A percentile compares a stretch with the other conserved stretches of the same genome.
These are phyloP conservation scores for Oreochromis niloticus DNA, from an alignment of 2,113 vertebrate genomes.

Conservation along the genomic window DNA sequence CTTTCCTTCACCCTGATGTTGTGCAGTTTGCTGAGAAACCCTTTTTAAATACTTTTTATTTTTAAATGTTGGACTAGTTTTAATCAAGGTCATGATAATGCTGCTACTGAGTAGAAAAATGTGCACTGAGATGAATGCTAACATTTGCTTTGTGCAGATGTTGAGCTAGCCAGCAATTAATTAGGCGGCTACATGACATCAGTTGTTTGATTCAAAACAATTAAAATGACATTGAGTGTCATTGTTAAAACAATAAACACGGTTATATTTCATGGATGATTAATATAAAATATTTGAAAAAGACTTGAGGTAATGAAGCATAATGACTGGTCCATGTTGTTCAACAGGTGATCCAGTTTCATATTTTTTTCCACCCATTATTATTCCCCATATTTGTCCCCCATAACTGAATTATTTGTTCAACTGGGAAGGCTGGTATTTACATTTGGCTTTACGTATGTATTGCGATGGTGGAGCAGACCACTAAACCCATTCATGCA, in stretches of 20 bases:
- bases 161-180: background rate
- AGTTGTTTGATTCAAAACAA: background rate
- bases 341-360: background rate
- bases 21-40: background rate
- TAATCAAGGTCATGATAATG: background rate
- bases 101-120: background rate
- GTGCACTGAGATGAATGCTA: background rate
- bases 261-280: background rate
- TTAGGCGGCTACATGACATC: background rate
- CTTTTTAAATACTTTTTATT: accelerated
- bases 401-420: background rate
- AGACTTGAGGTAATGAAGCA: background rate
- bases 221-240: background rate
- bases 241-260: background rate
- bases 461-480: background rate
- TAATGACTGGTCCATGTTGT: background rate
- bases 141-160: background rate
- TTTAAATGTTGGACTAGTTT: background rate
- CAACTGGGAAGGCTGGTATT: background rate
- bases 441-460: background rate
- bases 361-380: background rate
- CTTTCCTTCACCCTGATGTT: background rate
- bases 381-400: background rate
- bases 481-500: background rate
- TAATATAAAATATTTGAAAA: background rate